Conservation (phyloP, 2,113 vertebrate genomes). For the Gymnogyps californianus region DNA sequence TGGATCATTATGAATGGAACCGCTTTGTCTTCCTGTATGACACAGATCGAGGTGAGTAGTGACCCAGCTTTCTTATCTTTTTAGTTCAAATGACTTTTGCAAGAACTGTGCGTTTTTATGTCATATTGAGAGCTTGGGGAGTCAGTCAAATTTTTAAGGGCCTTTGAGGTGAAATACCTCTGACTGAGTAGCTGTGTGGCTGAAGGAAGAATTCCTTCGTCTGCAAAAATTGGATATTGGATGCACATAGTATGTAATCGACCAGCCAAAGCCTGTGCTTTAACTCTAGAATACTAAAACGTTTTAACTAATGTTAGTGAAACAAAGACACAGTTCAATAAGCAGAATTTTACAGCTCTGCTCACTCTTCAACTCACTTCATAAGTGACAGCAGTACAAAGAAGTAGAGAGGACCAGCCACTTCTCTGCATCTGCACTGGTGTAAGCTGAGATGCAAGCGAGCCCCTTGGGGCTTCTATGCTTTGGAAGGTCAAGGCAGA, state of each 20-base stretch:
- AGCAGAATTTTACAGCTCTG: not conserved
- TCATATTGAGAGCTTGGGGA: not conserved
- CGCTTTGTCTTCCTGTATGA: constrained; percentile 97
- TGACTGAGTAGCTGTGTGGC: not conserved
- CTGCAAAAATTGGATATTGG: not conserved
- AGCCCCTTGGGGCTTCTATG: not conserved
- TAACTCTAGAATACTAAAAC: not conserved
- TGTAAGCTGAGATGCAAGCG: not conserved
- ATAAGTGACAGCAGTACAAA: not conserved
- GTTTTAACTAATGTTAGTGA: not conserved
- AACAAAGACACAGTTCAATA: not conserved
- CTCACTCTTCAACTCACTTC: not conserved
- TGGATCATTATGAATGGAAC: constrained; percentile 97
- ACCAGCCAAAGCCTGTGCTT: not conserved
- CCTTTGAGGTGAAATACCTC: not conserved
- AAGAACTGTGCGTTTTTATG: not conserved
- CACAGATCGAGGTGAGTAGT: constrained; percentile 89
- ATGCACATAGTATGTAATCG: not conserved
- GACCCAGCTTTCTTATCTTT: not conserved
- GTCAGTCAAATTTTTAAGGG: not conserved
- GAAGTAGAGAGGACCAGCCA: not conserved
- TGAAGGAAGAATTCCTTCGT: not conserved
- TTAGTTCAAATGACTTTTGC: not conserved
- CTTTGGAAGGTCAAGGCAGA: not conserved
- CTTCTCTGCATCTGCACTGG: not conserved